Evolutionary conservation across 2,888 invertebrate species (phyloP).

Genomic region (Minunthozetes semirufus): DNA sequence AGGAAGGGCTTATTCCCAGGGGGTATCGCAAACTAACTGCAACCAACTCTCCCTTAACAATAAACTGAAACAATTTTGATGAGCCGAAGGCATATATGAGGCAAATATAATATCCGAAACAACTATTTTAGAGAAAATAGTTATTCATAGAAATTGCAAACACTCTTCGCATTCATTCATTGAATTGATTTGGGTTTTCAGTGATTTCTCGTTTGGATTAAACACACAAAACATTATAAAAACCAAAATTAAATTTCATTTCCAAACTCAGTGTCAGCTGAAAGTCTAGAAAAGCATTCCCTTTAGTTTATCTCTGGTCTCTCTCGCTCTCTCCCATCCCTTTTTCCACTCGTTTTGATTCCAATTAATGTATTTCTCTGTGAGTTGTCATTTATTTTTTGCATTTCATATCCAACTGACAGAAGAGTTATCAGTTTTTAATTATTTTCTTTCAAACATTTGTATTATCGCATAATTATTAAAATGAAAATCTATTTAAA

Average conservation of each 20-base stretch:
- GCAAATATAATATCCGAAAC: background rate
- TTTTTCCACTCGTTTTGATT: slow-evolving; percentile 8
- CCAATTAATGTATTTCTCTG: background rate
- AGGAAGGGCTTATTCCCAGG: slow-evolving; percentile 21
- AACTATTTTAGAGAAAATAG: background rate
- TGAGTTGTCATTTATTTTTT: background rate
- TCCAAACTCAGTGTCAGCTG: slow-evolving; percentile 8
- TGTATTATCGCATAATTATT: slow-evolving; percentile 15
- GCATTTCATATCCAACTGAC: background rate
- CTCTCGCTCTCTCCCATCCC: background rate
- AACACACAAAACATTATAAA: background rate
- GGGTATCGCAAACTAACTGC: slow-evolving; percentile 35
- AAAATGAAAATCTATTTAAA: background rate
- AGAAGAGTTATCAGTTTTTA: slow-evolving; percentile 17
- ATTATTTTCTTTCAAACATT: slow-evolving; percentile 15
- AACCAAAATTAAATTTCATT: slow-evolving; percentile 14
- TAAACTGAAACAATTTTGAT: slow-evolving; percentile 30
- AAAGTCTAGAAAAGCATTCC: background rate
- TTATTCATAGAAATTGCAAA: background rate
- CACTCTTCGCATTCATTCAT: background rate
- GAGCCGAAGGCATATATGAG: background rate
- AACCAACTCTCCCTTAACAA: slow-evolving; percentile 37
- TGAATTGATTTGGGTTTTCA: background rate
- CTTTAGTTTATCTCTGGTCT: background rate
- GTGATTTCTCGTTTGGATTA: background rate